Conservation (phyloP, 2,113 vertebrate species). For the Thalassarche chlororhynchos region DNA sequence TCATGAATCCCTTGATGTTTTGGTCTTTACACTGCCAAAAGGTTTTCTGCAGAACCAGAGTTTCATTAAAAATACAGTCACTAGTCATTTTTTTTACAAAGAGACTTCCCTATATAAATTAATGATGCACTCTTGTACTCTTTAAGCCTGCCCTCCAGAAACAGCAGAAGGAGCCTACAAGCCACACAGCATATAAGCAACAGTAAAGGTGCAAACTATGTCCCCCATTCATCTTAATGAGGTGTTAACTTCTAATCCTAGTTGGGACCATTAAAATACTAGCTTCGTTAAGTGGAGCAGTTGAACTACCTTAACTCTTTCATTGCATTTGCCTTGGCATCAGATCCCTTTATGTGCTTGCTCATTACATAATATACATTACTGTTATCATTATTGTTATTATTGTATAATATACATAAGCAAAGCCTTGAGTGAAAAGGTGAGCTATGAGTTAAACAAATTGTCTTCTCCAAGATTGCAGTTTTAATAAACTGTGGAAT, state of each 20-base stretch:
- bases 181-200: not conserved
- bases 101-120: not conserved
- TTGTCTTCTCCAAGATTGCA: not conserved
- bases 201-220: constrained; percentile 51
- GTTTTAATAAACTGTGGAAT: not conserved
- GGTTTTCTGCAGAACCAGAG: not conserved
- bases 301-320: constrained; percentile 32
- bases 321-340: not conserved
- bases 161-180: not conserved
- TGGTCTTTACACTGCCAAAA: not conserved
- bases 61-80: constrained; percentile 5
- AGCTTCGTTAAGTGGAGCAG: not conserved
- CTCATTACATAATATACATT: not conserved
- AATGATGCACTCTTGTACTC: not conserved
- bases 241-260: constrained; percentile 59
- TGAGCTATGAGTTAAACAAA: not conserved
- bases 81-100: not conserved
- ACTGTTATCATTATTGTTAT: not conserved
- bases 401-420: not conserved
- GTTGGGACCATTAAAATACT: constrained; percentile 38
- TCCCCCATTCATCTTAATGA: constrained; percentile 51
- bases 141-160: constrained; percentile 16
- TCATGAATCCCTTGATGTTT: not conserved
- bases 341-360: not conserved
- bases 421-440: not conserved